Percentiles rank a stretch among this genome's conserved stretches.
Evolutionary conservation across 2,888 invertebrate genomes (phyloP).

Genomic region (Sarcophaga caerulescens): DNA sequence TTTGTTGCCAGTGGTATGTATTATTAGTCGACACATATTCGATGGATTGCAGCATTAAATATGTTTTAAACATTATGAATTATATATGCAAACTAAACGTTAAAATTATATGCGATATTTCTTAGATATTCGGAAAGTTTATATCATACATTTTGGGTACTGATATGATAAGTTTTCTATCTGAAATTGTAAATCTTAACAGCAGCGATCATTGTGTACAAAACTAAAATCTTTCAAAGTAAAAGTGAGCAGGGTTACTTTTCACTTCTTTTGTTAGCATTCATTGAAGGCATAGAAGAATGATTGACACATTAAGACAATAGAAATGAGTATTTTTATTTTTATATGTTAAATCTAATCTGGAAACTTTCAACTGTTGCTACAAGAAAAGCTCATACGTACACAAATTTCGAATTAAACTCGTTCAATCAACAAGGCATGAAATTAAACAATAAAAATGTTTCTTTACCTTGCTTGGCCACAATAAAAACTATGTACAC

Average conservation of each 20-base stretch:
- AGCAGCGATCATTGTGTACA: conserved; percentile 28
- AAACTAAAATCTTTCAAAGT: conserved; percentile 52
- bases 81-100: background rate
- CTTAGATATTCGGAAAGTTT: background rate
- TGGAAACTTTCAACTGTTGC: conserved; percentile 53
- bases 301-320: conserved; percentile 67
- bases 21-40: no score
- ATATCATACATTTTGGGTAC: conserved; percentile 35
- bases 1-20: no score
- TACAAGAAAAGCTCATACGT: conserved; percentile 19
- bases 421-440: conserved; percentile 38
- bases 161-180: conserved; percentile 44
- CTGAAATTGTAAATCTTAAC: conserved; percentile 59
- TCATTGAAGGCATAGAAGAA: conserved; percentile 17
- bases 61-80: background rate
- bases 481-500: background rate
- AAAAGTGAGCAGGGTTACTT: conserved; percentile 51
- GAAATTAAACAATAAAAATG: conserved; percentile 56
- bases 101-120: background rate
- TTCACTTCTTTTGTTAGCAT: background rate
- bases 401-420: background rate
- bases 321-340: conserved; percentile 32
- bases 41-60: no score
- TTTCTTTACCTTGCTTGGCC: conserved; percentile 9
- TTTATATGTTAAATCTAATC: conserved; percentile 51